Percentiles rank a stretch among this genome's conserved stretches.
Conservation (phyloP, 2,888 invertebrate species). For the Drosophila borborema region DNA sequence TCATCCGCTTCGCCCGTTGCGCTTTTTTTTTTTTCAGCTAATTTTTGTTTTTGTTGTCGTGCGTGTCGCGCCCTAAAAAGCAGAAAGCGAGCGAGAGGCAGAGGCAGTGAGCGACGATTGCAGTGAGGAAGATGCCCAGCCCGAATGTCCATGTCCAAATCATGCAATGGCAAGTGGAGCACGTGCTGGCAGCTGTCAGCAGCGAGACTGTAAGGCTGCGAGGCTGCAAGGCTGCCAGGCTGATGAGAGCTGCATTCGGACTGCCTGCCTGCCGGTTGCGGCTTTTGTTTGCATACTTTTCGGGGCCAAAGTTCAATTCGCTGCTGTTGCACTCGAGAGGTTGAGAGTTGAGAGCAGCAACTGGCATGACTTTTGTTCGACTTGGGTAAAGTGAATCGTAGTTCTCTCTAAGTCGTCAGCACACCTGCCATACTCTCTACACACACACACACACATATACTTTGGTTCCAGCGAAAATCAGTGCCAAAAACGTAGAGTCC, state of each 20-base stretch:
- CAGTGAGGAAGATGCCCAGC: not conserved
- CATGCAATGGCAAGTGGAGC: constrained; percentile 21
- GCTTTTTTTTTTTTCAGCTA: not conserved
- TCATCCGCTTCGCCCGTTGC: constrained; percentile 17
- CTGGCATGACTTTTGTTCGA: constrained; percentile 32
- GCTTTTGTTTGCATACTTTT: constrained; percentile 33
- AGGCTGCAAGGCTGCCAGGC: too few species aligned
- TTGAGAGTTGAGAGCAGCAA: constrained; percentile 23
- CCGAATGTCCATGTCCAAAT: constrained; percentile 7
- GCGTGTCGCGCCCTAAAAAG: constrained; percentile 52
- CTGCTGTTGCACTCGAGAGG: constrained; percentile 16
- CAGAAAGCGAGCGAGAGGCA: not conserved
- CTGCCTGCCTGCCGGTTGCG: constrained; percentile 1
- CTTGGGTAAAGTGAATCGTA: constrained; percentile 4
- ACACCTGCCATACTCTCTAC: too few species aligned
- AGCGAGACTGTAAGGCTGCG: not conserved
- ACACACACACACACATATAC: constrained; percentile 4
- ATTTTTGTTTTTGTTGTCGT: not conserved
- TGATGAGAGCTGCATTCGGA: constrained; percentile 16
- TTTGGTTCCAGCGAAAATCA: constrained; percentile 21
- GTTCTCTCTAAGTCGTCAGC: constrained; percentile 9
- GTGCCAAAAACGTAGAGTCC: constrained; percentile 8
- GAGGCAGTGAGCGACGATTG: not conserved
- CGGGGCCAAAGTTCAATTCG: constrained; percentile 43
- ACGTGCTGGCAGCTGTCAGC: constrained; percentile 32